Evolutionary conservation across 1,140 invertebrate genomes (phyloP), one percentile per base, ranked within the genome.

Genomic region (Euborellia annulipes): DNA sequence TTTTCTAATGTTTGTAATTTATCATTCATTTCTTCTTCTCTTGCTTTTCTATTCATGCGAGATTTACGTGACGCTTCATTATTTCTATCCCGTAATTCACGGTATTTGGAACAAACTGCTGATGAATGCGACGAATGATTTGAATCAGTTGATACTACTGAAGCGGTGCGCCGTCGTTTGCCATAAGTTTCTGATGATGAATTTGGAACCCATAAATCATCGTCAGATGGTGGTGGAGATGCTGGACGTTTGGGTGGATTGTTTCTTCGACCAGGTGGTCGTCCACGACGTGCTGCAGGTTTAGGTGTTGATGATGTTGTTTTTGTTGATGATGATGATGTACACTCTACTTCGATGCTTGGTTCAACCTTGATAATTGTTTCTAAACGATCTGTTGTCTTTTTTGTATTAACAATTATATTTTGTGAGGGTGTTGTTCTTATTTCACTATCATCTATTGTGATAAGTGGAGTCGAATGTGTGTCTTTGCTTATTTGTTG

Each of bases 31-130:
- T 70, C 64, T 2, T 49, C 54, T 50, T 82, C 79, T 50, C 78
- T 77, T 4, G 69, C 64, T 58, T 82, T 82, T 44, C 79, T 72
- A 46, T 80, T 81, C 62, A 75, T 72, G 46, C 80, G 63, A 0
- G 78, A 82, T 51, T 72, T 69, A 53, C 79, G 68, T 11, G 79
- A 82, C 6, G 80, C 79, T 59, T 82, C 78, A 56, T 84, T 84
- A 58, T 84, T 84, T 52, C 79, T 79, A 49, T 79, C 75, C 13
- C 80, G 63, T 13, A 77, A 65, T 54, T 79, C 75, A 17, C 75
- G 64, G 52, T 82, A 81, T 48, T 64, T 72, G 9, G n/a, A 45
- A 22, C 16, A 49, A 11, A 27, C 4, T 27, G 23, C 23, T n/a
- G 23, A 16, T 14, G 23, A 22, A 27, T 16, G 13, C 8, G 13